Percentiles rank a stretch among this genome's conserved stretches.
Evolutionary conservation across 1,140 invertebrate genomes (phyloP).

Genomic region (Lepeophtheirus salmonis): DNA sequence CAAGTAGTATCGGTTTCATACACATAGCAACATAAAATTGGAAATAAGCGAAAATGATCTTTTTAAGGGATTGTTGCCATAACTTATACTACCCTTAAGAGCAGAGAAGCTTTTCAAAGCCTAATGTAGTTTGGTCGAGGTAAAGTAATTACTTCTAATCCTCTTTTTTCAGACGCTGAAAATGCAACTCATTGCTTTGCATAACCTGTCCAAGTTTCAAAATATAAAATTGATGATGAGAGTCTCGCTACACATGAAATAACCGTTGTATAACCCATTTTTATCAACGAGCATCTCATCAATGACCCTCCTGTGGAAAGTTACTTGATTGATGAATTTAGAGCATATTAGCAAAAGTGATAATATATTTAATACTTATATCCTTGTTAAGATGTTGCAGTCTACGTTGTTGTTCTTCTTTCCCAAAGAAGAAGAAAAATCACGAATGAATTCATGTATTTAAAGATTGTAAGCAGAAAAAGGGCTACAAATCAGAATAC

Average conservation of each 20-base stretch:
- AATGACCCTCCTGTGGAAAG: constrained; percentile 29
- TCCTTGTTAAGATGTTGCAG: too few relatives aligned
- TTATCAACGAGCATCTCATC: constrained; percentile 34
- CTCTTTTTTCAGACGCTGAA: constrained; percentile 16
- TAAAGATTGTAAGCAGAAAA: too few relatives aligned
- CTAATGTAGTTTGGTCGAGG: constrained; percentile 52
- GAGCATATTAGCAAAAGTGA: background rate
- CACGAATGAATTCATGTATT: too few relatives aligned
- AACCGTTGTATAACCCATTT: constrained; percentile 36
- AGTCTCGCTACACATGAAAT: constrained; percentile 24
- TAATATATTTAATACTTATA: too few relatives aligned
- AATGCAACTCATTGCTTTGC: constrained; percentile 37
- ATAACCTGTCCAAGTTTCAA: constrained; percentile 32
- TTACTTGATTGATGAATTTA: constrained; percentile 25
- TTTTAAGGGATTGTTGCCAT: constrained; percentile 47
- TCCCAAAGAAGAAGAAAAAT: too few relatives aligned
- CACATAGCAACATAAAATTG: constrained; percentile 40
- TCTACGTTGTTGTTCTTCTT: too few relatives aligned
- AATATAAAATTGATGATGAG: background rate
- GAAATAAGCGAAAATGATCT: constrained; percentile 34
- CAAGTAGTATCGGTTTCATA: constrained; percentile 28
- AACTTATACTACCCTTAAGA: constrained; percentile 41
- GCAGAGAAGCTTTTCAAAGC: constrained; percentile 40
- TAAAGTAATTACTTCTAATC: constrained; percentile 37
- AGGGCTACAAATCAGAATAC: too few relatives aligned